Base-by-base conservation (phyloP, 2,888 invertebrate genomes). In the Helicoverpa assulta region DNA sequence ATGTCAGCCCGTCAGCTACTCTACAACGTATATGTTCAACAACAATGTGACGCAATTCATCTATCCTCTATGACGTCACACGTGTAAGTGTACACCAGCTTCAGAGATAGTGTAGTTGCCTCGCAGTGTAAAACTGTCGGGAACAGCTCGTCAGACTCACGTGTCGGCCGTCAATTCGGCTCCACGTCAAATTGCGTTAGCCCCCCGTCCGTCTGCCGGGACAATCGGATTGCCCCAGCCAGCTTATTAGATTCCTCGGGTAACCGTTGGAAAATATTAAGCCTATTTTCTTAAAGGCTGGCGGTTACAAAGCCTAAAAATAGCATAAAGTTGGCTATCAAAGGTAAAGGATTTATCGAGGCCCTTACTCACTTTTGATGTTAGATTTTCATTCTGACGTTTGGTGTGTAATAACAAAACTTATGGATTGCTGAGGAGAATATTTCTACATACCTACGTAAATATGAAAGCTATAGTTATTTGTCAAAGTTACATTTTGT, bases 151-250 rank as follows among this genome's bases (percentile, higher is more conserved):
- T 76, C 71, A 61, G 60, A 69, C 67, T 61, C 47, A 80, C 69
- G 75, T 70, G 65, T 62, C 59, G 67, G 54, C 50, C 59, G 70
- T 66, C 81, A 73, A 56, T 73, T 67, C 71, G 63, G 52, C 67
- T 78, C 69, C 33, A 50, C 76, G 52, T 58, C 73, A 81, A 82
- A 82, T 82, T 73, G 63, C 55, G 74, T 82, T 82, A 80, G 59
- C 64, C 73, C 67, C 67, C 67, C 70, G 76, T 73, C 84, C 73
- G 80, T 82, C 82, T 78, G 83, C 62, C 67, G 73, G 80, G 71
- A 84, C 83, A 83, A 83, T 83, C 82, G 68, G 73, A 83, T 83
- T 82, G 74, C 67, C 80, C 76, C 80, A 69, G 78, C 72, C 72
- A 67, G 70, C 73, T 83, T 84, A 84, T 83, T 83, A 73, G 74